These are phyloP conservation scores for Hippocampus zosterae DNA, from an alignment of 2,113 vertebrate genomes.

Conservation along the genomic window DNA sequence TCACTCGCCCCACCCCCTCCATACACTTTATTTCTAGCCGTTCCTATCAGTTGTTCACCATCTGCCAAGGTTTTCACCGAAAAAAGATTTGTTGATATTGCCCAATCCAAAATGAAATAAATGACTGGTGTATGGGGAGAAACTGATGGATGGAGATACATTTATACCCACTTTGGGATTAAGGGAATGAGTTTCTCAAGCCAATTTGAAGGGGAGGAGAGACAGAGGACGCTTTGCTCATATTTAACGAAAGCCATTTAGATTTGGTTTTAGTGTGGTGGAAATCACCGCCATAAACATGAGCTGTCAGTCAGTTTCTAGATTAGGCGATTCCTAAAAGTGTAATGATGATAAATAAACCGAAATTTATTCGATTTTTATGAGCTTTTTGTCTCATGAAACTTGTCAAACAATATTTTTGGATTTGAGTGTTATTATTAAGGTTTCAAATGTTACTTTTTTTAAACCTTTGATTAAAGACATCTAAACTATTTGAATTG, in stretches of 20 bases:
- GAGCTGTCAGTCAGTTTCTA: conserved; percentile 23
- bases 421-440: not conserved
- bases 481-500: no score
- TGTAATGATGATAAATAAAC: not conserved
- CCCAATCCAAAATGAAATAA: conserved; percentile 16
- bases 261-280: conserved; percentile 30
- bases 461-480: no score
- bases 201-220: conserved; percentile 25
- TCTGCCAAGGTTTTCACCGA: conserved; percentile 48
- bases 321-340: not conserved
- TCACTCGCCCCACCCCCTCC: not conserved
- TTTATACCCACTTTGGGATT: conserved; percentile 29
- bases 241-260: conserved; percentile 36
- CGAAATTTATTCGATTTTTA: not conserved
- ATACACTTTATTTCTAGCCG: conserved; percentile 12
- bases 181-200: conserved; percentile 26
- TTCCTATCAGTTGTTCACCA: conserved; percentile 48
- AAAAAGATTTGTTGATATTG: conserved; percentile 49
- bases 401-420: not conserved
- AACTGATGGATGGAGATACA: conserved; percentile 23
- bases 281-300: conserved; percentile 48
- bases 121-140: conserved; percentile 34
- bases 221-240: conserved; percentile 22
- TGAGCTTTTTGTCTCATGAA: not conserved
- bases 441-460: no score